phyloP scores from a whole-genome alignment of 1,140 invertebrate species.

The Lepidotrigona ventralis region DNA sequence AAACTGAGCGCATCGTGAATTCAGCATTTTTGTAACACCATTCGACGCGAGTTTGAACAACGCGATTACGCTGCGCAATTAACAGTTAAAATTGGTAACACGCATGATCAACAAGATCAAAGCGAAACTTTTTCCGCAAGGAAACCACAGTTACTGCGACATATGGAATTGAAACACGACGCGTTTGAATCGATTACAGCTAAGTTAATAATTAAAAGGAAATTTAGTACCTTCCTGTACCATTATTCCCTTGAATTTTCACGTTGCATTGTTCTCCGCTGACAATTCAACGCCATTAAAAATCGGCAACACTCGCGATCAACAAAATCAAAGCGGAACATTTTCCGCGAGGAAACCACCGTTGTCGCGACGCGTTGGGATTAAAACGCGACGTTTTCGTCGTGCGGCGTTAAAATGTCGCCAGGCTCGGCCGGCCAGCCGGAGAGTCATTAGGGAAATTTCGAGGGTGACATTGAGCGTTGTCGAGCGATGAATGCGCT shows the following conservation, averaged over 20 bases:
- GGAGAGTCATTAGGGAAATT: not conserved
- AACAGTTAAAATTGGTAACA: no score
- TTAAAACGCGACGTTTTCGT: not conserved
- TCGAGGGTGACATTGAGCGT: not conserved
- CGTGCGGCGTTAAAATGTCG: not conserved
- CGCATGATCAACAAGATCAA: not conserved
- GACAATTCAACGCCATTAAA: not conserved
- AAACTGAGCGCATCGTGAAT: no score
- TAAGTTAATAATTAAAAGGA: not conserved
- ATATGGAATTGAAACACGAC: not conserved
- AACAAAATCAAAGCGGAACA: not conserved
- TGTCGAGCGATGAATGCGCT: not conserved
- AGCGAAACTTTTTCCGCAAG: not conserved
- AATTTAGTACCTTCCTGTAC: not conserved
- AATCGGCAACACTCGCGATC: not conserved
- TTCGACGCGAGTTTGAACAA: no score
- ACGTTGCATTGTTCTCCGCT: not conserved
- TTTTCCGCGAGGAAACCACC: no score
- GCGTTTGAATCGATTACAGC: not conserved
- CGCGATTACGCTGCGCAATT: no score
- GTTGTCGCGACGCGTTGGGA: fast-evolving
- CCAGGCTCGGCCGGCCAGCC: not conserved
- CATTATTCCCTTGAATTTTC: constrained; percentile 17
- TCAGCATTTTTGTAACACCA: no score
- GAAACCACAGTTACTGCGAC: no score